Percentiles rank a stretch among this genome's conserved stretches.
These are phyloP conservation scores for Sebastes melanostomus DNA, from an alignment of 2,797 vertebrate species.

Conservation along the genomic window DNA sequence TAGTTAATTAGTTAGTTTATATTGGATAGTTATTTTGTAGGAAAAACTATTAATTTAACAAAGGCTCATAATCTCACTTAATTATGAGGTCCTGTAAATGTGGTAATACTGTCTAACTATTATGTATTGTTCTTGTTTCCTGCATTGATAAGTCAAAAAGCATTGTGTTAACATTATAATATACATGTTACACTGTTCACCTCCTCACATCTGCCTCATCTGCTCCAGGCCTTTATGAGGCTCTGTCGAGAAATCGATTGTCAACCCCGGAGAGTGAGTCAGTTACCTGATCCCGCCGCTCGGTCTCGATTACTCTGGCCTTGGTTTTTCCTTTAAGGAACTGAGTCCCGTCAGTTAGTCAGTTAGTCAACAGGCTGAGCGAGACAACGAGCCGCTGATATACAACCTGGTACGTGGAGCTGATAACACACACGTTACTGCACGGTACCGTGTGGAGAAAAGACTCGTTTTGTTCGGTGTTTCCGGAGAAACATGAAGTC, in stretches of 20 bases:
- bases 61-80: too few relatives aligned
- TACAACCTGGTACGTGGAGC: constrained; percentile 41
- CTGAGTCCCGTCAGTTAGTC: constrained; percentile 55
- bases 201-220: constrained; percentile 48
- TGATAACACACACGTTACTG: neutral
- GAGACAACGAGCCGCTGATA: constrained; percentile 8
- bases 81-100: neutral
- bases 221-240: constrained; percentile 32
- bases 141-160: neutral
- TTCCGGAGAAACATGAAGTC: constrained; percentile 31
- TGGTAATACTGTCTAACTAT: neutral
- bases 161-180: neutral
- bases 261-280: neutral
- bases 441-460: neutral
- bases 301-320: constrained; percentile 67
- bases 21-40: neutral
- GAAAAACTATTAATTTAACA: neutral
- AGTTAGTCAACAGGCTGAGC: constrained; percentile 75
- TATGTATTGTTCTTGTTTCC: neutral
- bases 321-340: constrained; percentile 69
- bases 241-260: constrained; percentile 24
- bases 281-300: neutral
- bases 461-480: neutral
- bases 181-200: constrained; percentile 56
- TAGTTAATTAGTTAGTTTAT: neutral